Base-by-base conservation (phyloP, 2,888 invertebrate genomes). In the Drosophila merina region DNA sequence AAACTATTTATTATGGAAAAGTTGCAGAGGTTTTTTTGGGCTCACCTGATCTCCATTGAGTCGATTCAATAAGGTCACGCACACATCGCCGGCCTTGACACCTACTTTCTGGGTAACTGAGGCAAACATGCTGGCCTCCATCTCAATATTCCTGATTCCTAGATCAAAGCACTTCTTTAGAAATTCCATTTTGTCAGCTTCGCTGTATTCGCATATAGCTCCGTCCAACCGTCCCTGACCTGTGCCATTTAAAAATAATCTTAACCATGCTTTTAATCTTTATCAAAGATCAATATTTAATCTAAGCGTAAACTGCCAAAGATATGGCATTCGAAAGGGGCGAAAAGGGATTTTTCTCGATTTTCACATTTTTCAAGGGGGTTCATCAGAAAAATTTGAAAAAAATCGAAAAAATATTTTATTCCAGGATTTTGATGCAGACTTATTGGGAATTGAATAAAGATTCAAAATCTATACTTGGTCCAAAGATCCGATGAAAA, bases 171-270 rank as follows among this genome's bases (percentile, higher is more conserved):
- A 90, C 26, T 91, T 90, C 0, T 91, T 86, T 9, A 96, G 89
- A 81, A 94, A 96, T 0, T 89, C 83, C 88, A 94, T 90, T 88
- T 96, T 96, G 4, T 96, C 95, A 0, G 91, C 90, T 40, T 93
- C 93, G 0, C 92, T 93, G 89, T 95, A 94, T 28, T 94, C 93
- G 79, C 96, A 96, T 81, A 95, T 94, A 0, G 95, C 95, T 0
- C 96, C 96, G 83, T 96, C 96, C 44, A 94, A 84, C 30, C 96
- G 93, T 7, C 94, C 96, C 92, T 96, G 96, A 4, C 95, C 96
- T 95, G 28, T 20, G 9, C 4, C 20, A 14, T 8, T 20, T 7
- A 14, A 8, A 42, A 9, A 4, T 8, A 42, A 20, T 14, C 2
- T 42, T 1, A 3, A 9, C 9, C 14, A n/a, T n/a, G n/a, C n/a